Evolutionary conservation across 1,140 invertebrate species (phyloP).

Genomic region (Neodiprion fabricii): DNA sequence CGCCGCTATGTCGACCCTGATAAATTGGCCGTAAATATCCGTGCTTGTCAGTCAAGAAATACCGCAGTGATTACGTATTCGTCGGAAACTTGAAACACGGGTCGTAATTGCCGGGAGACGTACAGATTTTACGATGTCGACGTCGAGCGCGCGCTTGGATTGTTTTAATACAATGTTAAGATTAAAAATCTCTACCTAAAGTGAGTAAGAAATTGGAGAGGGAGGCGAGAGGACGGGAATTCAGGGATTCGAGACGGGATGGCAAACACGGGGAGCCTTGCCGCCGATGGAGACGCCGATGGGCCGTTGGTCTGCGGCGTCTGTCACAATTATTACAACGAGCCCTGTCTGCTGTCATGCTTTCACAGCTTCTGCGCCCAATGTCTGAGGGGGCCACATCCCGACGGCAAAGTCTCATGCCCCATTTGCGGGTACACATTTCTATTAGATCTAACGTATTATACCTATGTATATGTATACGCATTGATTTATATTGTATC

Average conservation of each 20-base stretch:
- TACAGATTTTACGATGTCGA: neutral
- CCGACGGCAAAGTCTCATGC: slow-evolving; percentile 69
- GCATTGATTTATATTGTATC: neutral
- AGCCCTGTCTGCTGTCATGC: slow-evolving; percentile 72
- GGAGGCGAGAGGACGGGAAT: slow-evolving; percentile 31
- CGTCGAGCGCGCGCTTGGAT: no score
- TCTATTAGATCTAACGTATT: neutral
- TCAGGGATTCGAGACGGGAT: slow-evolving; percentile 17
- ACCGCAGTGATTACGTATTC: no score
- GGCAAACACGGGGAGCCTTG: slow-evolving; percentile 35
- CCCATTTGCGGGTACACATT: slow-evolving; percentile 71
- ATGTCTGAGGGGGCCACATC: slow-evolving; percentile 67
- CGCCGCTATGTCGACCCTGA: neutral
- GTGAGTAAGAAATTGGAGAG: no score
- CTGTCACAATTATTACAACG: slow-evolving; percentile 73
- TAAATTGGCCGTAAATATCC: neutral
- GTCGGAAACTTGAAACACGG: no score
- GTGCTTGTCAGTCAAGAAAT: no score
- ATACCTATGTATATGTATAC: neutral
- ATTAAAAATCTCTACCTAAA: no score
- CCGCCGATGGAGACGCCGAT: slow-evolving; percentile 37
- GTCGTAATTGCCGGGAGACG: no score
- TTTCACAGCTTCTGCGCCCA: slow-evolving; percentile 75
- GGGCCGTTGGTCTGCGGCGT: slow-evolving; percentile 72
- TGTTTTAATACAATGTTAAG: no score